A percentile compares a stretch with the other conserved stretches of the same genome.
phyloP scores from a whole-genome alignment of 2,113 vertebrate genomes.

The Poicephalus gulielmi region DNA sequence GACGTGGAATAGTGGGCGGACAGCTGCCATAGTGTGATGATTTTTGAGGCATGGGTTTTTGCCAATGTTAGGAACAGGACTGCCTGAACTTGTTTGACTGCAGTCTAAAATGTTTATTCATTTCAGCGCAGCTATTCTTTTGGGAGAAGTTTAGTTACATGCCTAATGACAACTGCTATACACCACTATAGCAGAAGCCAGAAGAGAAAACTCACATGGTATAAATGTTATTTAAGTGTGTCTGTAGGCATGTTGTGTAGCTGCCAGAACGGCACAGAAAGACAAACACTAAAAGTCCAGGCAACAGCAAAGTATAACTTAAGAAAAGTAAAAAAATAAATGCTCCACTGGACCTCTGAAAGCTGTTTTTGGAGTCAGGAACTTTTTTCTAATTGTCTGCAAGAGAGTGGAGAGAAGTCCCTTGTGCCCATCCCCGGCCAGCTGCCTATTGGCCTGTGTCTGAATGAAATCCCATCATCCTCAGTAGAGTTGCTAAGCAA shows the following conservation, averaged over 20 bases:
- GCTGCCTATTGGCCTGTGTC: not conserved
- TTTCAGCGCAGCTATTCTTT: not conserved
- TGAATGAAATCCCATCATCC: not conserved
- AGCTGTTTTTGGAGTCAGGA: not conserved
- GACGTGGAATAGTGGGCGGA: not conserved
- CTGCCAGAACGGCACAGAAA: not conserved
- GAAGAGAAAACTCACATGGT: not conserved
- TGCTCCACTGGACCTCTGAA: not conserved
- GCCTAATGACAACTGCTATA: not conserved
- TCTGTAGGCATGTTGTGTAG: not conserved
- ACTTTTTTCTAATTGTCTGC: not conserved
- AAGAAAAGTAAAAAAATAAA: not conserved
- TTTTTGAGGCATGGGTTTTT: not conserved
- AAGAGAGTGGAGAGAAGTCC: too few species aligned
- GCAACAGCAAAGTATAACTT: not conserved
- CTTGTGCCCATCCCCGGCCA: fast-evolving
- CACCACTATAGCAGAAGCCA: not conserved
- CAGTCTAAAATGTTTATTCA: not conserved
- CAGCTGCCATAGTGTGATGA: not conserved
- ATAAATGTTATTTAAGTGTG: not conserved
- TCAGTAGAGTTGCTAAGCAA: slow-evolving; percentile 20
- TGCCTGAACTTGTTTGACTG: not conserved
- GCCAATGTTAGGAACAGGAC: not conserved
- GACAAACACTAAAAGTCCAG: not conserved
- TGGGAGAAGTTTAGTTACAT: not conserved